Evolutionary conservation across 2,888 invertebrate species (phyloP).

Genomic region (Brachyopa scutellaris): DNA sequence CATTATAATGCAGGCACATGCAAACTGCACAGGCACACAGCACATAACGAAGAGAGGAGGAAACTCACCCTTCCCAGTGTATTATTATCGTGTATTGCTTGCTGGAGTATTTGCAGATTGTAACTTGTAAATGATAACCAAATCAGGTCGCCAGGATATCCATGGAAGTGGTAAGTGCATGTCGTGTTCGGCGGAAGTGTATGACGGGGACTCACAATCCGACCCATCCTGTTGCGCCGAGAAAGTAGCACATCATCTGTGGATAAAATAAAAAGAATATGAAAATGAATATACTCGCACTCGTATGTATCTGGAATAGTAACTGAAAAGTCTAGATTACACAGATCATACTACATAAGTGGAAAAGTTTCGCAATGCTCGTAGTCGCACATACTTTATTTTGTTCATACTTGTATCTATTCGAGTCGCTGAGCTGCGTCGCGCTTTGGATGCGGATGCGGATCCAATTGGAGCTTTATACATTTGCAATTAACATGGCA

Average conservation of each 20-base stretch:
- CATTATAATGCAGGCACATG: slow-evolving; percentile 24
- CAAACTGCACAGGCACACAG: background rate
- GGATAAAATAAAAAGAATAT: too few species aligned
- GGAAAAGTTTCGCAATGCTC: slow-evolving; percentile 64
- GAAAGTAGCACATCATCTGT: slow-evolving; percentile 83
- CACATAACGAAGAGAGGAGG: slow-evolving; percentile 1
- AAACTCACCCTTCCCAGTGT: slow-evolving; percentile 81
- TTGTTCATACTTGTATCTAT: slow-evolving; percentile 10
- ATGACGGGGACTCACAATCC: slow-evolving; percentile 90
- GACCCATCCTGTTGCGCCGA: slow-evolving; percentile 87
- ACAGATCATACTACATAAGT: slow-evolving; percentile 65
- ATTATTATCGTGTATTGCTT: slow-evolving; percentile 84
- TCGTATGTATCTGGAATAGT: too few species aligned
- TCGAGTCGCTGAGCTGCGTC: background rate
- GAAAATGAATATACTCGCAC: too few species aligned
- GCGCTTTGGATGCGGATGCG: background rate
- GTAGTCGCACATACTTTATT: too few species aligned
- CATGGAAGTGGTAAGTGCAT: slow-evolving; percentile 92
- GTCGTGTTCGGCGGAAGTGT: slow-evolving; percentile 93
- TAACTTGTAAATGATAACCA: slow-evolving; percentile 95
- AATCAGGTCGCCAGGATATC: slow-evolving; percentile 89
- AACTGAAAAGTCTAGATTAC: slow-evolving; percentile 68
- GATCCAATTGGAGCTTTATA: slow-evolving; percentile 67
- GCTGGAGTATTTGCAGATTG: slow-evolving; percentile 88
- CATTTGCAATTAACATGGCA: slow-evolving; percentile 63